Conservation (phyloP, 2,113 vertebrate genomes). For the Glaucomys volans region DNA sequence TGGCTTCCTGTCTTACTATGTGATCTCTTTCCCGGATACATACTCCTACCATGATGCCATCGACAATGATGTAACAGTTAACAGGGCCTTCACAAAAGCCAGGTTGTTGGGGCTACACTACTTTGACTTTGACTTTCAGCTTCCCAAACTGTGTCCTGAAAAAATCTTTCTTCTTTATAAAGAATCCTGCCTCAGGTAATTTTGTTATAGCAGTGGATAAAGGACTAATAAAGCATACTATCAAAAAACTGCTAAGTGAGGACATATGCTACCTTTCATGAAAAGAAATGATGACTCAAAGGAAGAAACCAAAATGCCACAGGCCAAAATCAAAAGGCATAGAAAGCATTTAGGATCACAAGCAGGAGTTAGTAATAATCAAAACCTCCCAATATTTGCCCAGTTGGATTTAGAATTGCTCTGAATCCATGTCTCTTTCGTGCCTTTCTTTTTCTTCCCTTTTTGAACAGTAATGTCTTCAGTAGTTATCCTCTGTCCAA, state of each 20-base stretch:
- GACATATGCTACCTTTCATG: not conserved
- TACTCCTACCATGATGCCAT: too few species aligned
- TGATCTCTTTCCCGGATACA: not conserved
- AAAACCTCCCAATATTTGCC: not conserved
- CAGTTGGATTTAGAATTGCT: not conserved
- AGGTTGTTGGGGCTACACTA: too few species aligned
- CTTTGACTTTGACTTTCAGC: too few species aligned
- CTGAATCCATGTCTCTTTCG: not conserved
- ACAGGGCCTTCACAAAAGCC: too few species aligned
- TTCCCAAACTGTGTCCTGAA: too few species aligned
- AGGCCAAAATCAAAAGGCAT: not conserved
- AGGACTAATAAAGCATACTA: not conserved
- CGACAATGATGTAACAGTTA: too few species aligned
- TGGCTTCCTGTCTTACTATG: too few species aligned
- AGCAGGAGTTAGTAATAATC: not conserved
- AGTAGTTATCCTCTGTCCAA: not conserved
- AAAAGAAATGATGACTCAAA: not conserved
- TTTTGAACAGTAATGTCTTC: not conserved
- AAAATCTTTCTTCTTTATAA: too few species aligned
- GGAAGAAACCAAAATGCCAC: not conserved
- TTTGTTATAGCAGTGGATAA: not conserved
- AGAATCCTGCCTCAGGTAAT: too few species aligned
- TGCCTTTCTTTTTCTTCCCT: not conserved
- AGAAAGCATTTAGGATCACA: not conserved
- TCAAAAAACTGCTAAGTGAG: not conserved